A percentile compares a stretch with the other conserved stretches of the same genome.
These are phyloP conservation scores for Otocyon megalotis DNA, from an alignment of 2,113 vertebrate genomes.

Conservation along the genomic window DNA sequence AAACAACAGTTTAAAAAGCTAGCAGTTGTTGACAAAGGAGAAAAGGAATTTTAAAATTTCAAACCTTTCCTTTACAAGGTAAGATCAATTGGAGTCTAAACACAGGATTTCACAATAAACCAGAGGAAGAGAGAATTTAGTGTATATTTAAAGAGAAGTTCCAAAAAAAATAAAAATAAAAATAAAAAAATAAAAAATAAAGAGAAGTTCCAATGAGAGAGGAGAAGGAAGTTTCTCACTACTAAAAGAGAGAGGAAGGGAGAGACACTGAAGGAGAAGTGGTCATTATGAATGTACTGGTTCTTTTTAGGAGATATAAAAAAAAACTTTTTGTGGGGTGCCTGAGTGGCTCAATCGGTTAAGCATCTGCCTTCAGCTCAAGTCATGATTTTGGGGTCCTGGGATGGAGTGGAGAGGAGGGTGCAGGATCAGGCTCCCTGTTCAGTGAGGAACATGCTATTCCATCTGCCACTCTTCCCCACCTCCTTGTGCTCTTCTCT, in stretches of 20 bases:
- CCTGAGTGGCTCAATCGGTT: not conserved
- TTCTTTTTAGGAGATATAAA: not conserved
- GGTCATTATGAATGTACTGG: not conserved
- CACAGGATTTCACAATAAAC: not conserved
- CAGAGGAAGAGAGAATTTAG: not conserved
- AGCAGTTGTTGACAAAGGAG: not conserved
- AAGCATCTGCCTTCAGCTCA: not conserved
- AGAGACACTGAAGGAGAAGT: not conserved
- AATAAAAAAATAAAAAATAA: too few species aligned
- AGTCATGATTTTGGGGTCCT: not conserved
- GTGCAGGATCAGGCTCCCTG: not conserved
- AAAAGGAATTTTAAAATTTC: not conserved
- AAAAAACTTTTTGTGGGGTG: not conserved
- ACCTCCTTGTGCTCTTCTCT: not conserved
- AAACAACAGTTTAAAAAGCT: slow-evolving; percentile 2
- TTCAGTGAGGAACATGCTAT: not conserved
- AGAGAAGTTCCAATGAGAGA: not conserved
- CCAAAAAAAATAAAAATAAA: too few species aligned
- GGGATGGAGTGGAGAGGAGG: not conserved
- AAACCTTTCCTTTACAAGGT: not conserved
- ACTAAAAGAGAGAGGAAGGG: not conserved
- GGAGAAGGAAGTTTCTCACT: not conserved
- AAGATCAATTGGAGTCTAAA: slow-evolving; percentile 11
- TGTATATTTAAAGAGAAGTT: not conserved
- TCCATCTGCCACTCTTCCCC: not conserved